phyloP scores from a whole-genome alignment of 2,797 vertebrate genomes.

The Artibeus lituratus region DNA sequence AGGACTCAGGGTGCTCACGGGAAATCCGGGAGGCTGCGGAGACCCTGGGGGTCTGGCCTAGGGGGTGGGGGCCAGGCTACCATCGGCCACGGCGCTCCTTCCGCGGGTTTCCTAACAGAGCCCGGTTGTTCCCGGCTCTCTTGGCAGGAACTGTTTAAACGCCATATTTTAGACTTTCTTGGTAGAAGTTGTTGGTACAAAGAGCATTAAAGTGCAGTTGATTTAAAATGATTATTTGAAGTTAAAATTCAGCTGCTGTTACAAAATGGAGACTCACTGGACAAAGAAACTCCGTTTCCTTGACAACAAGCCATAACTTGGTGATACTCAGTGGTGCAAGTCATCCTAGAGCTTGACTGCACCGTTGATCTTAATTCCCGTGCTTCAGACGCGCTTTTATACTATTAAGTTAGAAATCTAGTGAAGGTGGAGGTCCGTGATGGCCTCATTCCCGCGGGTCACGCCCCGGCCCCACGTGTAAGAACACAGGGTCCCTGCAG shows the following conservation, averaged over 20 bases:
- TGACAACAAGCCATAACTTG: background rate
- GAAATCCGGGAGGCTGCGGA: background rate
- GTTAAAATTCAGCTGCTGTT: background rate
- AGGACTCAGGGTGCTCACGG: background rate
- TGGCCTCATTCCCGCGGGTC: background rate
- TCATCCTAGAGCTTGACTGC: background rate
- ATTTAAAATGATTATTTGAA: background rate
- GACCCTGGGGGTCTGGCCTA: background rate
- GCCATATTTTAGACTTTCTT: background rate
- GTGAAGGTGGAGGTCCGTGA: background rate
- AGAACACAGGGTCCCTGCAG: constrained; percentile 62
- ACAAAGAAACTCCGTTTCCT: background rate
- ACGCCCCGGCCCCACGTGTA: background rate
- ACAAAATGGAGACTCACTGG: background rate
- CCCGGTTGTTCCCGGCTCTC: background rate
- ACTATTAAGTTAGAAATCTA: background rate
- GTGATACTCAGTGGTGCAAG: background rate
- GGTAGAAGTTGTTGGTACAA: background rate
- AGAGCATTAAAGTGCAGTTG: background rate
- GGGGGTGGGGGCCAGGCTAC: background rate
- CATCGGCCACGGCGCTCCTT: background rate
- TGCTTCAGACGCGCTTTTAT: background rate
- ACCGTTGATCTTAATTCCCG: background rate
- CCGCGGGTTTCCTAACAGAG: background rate
- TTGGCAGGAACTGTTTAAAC: background rate